phyloP scores from a whole-genome alignment of 2,797 vertebrate genomes.

The Oryzias sinensis region DNA sequence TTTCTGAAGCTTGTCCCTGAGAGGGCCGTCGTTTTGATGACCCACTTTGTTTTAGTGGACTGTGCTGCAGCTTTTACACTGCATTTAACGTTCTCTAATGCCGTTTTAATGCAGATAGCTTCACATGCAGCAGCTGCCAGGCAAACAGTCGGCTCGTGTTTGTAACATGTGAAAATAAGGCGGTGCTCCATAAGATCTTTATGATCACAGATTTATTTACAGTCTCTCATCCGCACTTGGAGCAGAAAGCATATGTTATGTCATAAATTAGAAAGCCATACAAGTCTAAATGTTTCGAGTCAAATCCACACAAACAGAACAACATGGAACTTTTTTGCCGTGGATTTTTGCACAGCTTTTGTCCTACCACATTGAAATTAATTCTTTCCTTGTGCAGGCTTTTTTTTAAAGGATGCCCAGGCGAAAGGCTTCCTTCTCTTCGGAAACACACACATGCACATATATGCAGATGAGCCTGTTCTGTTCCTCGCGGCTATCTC shows the following conservation, averaged over 20 bases:
- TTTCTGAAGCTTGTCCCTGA: not conserved
- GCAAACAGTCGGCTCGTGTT: conserved; percentile 10
- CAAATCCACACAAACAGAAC: conserved; percentile 56
- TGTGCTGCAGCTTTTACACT: not conserved
- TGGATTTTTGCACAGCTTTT: conserved; percentile 54
- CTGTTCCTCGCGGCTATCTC: conserved; percentile 60
- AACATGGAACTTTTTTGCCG: conserved; percentile 52
- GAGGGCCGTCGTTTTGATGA: not conserved
- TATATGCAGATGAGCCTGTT: conserved; percentile 62
- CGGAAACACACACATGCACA: conserved; percentile 1
- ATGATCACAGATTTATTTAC: conserved; percentile 40
- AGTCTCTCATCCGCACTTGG: conserved; percentile 19
- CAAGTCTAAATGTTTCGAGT: conserved; percentile 45
- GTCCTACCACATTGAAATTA: conserved; percentile 56
- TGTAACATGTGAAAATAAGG: conserved; percentile 4
- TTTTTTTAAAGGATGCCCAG: conserved; percentile 25
- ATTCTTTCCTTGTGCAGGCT: conserved; percentile 52
- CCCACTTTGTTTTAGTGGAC: not conserved
- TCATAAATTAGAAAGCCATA: conserved; percentile 43
- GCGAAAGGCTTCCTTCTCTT: conserved; percentile 19
- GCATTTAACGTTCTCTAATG: not conserved
- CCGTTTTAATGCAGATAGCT: conserved; percentile 2
- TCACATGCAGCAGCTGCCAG: not conserved
- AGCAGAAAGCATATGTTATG: conserved; percentile 42
- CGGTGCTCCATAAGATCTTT: not conserved